Conservation (phyloP, 35 echinoderm and acorn worm species). For the Ophiothrix spiculata region DNA sequence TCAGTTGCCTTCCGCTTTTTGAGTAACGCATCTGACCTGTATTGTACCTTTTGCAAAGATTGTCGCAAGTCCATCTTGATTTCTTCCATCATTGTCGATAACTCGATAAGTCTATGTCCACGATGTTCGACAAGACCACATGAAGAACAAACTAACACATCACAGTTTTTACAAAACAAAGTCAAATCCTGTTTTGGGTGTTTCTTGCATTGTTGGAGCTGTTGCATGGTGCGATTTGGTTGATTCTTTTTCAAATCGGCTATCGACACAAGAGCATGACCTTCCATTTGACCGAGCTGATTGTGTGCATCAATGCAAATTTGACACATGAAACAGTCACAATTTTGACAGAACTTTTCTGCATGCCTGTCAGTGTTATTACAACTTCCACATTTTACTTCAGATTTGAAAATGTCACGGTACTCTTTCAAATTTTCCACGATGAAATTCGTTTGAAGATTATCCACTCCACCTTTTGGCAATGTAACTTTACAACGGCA, state of each 20-base stretch:
- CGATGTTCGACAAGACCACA: background rate
- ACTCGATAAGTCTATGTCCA: background rate
- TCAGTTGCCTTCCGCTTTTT: background rate
- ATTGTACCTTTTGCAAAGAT: background rate
- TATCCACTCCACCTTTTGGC: background rate
- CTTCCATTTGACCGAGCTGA: no score
- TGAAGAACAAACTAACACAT: background rate
- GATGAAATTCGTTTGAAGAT: background rate
- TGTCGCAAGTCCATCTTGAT: background rate
- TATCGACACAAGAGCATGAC: no score
- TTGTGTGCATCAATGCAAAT: background rate
- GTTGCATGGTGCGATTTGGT: no score
- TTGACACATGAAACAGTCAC: background rate
- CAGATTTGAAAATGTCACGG: background rate
- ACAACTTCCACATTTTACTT: background rate
- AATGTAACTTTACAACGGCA: background rate
- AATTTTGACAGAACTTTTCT: background rate
- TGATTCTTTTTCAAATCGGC: no score
- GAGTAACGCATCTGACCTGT: background rate
- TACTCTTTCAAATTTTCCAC: background rate
- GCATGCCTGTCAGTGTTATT: background rate
- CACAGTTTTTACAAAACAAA: background rate
- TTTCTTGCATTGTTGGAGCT: no score
- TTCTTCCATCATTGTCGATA: background rate
- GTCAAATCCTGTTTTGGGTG: background rate